Evolutionary conservation across 1,140 invertebrate species (phyloP).

Genomic region (Cydia amplana): DNA sequence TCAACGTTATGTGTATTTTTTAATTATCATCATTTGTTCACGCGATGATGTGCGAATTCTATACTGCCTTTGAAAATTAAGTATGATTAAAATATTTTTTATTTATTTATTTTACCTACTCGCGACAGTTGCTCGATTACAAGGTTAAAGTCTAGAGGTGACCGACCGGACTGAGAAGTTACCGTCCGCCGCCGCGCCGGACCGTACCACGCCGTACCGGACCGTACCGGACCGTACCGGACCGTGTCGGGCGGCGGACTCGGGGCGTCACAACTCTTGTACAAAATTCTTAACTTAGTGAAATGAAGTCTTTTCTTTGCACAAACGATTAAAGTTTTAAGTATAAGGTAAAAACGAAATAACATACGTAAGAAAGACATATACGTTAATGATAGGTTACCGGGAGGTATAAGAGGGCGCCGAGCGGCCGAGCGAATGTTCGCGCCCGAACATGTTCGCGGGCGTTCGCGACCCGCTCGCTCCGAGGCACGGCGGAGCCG

Average conservation of each 20-base stretch:
- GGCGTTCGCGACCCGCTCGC: conserved; percentile 1
- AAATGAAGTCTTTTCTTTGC: conserved; percentile 57
- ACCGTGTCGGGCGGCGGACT: conserved; percentile 9
- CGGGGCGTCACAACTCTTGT: conserved; percentile 43
- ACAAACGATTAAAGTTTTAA: conserved; percentile 59
- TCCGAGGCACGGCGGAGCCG: not conserved
- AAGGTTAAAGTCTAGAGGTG: not conserved
- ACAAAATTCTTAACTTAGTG: conserved; percentile 52
- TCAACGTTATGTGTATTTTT: not conserved
- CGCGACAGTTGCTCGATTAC: not conserved
- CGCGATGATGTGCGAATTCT: not conserved
- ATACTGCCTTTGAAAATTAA: conserved; percentile 2
- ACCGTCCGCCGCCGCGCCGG: conserved; percentile 2
- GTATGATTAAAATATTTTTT: not conserved
- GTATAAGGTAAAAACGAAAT: conserved; percentile 75
- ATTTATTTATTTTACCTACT: not conserved
- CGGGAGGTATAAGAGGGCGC: conserved; percentile 70
- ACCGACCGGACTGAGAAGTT: conserved; percentile 8
- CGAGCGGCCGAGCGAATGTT: conserved; percentile 39
- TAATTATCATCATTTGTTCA: not conserved
- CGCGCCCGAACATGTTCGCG: not conserved
- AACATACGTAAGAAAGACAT: conserved; percentile 80
- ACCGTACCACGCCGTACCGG: not conserved
- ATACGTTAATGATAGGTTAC: conserved; percentile 77
- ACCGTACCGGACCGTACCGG: not conserved